Base-by-base conservation (phyloP, 2,113 vertebrate species). In the Trematocara macrostoma region DNA sequence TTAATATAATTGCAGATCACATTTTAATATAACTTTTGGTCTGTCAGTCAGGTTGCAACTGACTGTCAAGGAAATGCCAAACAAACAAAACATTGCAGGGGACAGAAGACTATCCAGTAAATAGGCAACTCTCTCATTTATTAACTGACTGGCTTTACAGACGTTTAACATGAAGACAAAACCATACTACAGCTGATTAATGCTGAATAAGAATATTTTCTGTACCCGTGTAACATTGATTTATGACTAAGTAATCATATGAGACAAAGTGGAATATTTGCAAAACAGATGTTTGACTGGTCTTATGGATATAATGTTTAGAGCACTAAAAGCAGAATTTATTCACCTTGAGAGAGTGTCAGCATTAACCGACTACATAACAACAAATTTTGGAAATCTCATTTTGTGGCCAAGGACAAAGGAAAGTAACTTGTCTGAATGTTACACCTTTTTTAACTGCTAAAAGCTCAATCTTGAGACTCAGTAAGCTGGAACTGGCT, bases 401-500 rank as follows among this genome's bases (percentile, higher is more conserved):
- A 74, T 85, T 90, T 87, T 91, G 74, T 76, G 83, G 79, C 71
- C 93, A 95, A 96, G 95, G 92, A 94, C 90, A 94, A 94, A 96
- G 74, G 69, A 87, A 89, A 93, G 84, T 87, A 82, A 87, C 88
- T 81, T 90, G 89, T 91, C 88, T 94, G 91, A 94, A 94, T 92
- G 94, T 95, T 92, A 92, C 92, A 93, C 93, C 92, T 92, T 92
- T 95, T 92, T 95, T 90, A 94, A 95, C 89, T 85, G 90, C 87
- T 92, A 95, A 96, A 92, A 88, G 90, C 92, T 95, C 94, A 94
- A 95, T 96, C 92, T 94, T 88, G 91, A 92, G 90, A 95, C 74
- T 94, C 95, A 95, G 87, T 95, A 95, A 95, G 88, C 94, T 95
- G 95, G 95, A 96, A 96, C 95, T 92, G 91, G 81, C 84, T 95